phyloP scores from a whole-genome alignment of 1,140 invertebrate species.

The Nymphalis io region DNA sequence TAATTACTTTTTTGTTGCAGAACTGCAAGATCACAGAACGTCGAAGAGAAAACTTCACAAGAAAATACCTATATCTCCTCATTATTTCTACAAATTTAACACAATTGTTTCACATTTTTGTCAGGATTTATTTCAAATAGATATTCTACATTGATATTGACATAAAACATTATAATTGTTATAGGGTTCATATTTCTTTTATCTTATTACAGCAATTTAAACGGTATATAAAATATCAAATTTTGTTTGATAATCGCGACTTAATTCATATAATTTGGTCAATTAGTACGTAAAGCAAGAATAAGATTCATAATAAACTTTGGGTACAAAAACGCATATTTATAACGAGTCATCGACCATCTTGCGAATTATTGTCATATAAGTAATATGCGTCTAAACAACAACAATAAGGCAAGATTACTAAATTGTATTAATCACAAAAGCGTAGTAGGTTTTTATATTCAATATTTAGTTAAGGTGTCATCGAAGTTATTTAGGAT shows the following conservation, averaged over 20 bases:
- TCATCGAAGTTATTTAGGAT: not conserved
- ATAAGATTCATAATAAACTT: not conserved
- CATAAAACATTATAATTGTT: not conserved
- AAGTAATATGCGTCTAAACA: not conserved
- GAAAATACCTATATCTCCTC: not conserved
- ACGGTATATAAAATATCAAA: not conserved
- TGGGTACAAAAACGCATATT: not conserved
- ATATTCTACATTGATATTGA: not conserved
- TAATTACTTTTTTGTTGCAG: constrained; percentile 27
- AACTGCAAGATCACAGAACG: not conserved
- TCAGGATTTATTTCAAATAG: not conserved
- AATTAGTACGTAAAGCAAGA: not conserved
- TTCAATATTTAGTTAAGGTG: not conserved
- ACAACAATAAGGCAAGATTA: not conserved
- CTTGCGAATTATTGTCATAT: not conserved
- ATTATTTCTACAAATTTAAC: not conserved
- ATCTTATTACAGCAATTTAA: constrained; percentile 5
- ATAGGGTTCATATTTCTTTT: not conserved
- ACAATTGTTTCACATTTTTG: not conserved
- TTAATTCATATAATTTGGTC: not conserved
- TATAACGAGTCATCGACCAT: not conserved
- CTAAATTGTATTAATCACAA: not conserved
- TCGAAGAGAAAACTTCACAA: not conserved
- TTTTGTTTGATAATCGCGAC: not conserved
- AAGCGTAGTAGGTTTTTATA: not conserved